Evolutionary conservation across 2,888 invertebrate genomes (phyloP), one percentile per base, ranked within the genome.

Genomic region (Blastobasis adustella): DNA sequence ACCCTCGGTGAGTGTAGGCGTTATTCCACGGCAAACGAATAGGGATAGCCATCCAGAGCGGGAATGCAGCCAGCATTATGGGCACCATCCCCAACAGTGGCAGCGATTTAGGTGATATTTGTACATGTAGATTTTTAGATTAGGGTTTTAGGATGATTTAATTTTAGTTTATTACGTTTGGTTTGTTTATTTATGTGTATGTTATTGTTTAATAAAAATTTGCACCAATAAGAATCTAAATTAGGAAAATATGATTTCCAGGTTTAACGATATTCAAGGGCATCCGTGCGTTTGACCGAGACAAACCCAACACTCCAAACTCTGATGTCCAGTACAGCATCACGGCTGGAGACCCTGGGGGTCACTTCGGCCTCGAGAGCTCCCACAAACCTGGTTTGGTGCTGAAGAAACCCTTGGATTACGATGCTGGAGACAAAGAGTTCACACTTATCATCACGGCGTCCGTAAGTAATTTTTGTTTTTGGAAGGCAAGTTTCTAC

Each of bases 261-360:
- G 96, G 96, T 53, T 87, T 95, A 55, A 95, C 95, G 37, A 91
- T 96, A 59, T 96, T 95, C 78, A 92, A 94, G 60, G 94, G 94
- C 9, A 94, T 96, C 58, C 91, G 91, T 49, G 96, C 96, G 0
- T 90, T 93, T 47, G 96, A 96, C 79, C 91, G 93, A 5, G 96
- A 96, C 76, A 95, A 95, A 74, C 96, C 96, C 0, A 95, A 96
- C 79, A 96, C 95, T 0, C 95, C 95, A 0, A 96, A 96, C 81
- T 96, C 96, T 0, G 95, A 96, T 63, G 91, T 96, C 37, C 94
- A 95, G 69, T 95, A 95, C 80, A 92, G 93, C 63, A 93, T 96
- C 69, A 88, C 91, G 8, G 90, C 90, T 36, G 94, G 94, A 4
- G 93, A 94, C 67, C 90, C 90, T 47, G 88, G 90, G n/a, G 94